Conservation (phyloP, 2,888 invertebrate species). For the Ernsta delagoae region DNA sequence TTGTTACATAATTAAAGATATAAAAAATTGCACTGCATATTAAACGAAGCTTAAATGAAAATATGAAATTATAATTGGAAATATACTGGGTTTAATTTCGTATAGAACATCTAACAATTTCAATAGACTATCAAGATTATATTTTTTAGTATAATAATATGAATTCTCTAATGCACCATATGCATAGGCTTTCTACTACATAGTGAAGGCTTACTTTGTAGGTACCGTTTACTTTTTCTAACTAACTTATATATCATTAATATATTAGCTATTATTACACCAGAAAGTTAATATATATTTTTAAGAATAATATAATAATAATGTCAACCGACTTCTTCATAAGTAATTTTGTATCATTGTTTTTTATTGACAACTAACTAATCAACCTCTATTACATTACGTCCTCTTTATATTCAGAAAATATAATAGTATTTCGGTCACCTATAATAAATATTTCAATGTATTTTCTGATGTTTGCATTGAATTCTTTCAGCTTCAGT, state of each 20-base stretch:
- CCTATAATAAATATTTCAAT: too few relatives aligned
- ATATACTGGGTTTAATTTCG: constrained; percentile 41
- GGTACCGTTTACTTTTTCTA: constrained; percentile 64
- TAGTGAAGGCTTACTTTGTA: constrained; percentile 71
- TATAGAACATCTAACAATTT: constrained; percentile 48
- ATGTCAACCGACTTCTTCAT: constrained; percentile 11
- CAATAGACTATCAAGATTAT: constrained; percentile 47
- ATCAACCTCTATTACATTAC: neutral
- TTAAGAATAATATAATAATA: neutral
- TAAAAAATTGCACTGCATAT: constrained; percentile 47
- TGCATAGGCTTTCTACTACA: constrained; percentile 62
- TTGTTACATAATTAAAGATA: constrained; percentile 36
- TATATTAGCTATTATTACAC: neutral
- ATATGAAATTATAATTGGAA: constrained; percentile 34
- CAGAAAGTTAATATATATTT: neutral
- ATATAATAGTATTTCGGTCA: too few relatives aligned
- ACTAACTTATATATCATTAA: constrained; percentile 14
- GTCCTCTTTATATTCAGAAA: neutral
- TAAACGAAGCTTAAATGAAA: constrained; percentile 33
- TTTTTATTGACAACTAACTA: neutral
- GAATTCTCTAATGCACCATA: constrained; percentile 66
- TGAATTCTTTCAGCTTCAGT: too few relatives aligned
- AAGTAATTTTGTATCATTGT: constrained; percentile 24
- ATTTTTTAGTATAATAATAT: constrained; percentile 37
- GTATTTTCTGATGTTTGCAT: too few relatives aligned